Conservation (phyloP, 2,888 invertebrate genomes). For the Clusia tigrina region DNA sequence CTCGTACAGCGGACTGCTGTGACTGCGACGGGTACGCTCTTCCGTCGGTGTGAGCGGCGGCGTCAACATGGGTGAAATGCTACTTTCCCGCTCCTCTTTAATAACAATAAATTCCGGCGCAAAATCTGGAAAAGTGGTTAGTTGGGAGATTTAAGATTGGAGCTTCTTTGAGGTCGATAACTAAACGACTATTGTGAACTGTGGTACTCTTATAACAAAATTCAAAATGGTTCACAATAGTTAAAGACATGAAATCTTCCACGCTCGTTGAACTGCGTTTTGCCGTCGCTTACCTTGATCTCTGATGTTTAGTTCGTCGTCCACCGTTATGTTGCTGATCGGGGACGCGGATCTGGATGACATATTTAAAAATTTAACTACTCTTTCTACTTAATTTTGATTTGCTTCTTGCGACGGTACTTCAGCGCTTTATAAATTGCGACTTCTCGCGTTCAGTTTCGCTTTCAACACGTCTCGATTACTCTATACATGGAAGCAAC, state of each 20-base stretch:
- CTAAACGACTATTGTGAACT: too few relatives aligned
- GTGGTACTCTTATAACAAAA: background rate
- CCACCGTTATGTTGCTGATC: constrained; percentile 65
- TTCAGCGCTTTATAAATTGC: constrained; percentile 8
- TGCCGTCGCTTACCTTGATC: constrained; percentile 61
- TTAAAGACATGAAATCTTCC: background rate
- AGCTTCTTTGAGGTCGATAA: too few relatives aligned
- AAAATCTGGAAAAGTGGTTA: constrained; percentile 65
- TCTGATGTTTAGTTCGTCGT: constrained; percentile 62
- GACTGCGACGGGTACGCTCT: constrained; percentile 48
- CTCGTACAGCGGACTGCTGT: constrained; percentile 44
- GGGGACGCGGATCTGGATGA: constrained; percentile 64
- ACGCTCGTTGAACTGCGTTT: constrained; percentile 10
- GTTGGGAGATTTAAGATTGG: constrained; percentile 2
- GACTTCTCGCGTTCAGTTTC: constrained; percentile 30
- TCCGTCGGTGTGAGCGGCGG: constrained; percentile 79
- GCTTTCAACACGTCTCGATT: too few relatives aligned
- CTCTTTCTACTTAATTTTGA: constrained; percentile 30
- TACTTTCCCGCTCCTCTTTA: constrained; percentile 70
- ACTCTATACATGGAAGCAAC: too few relatives aligned
- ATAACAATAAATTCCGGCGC: constrained; percentile 71
- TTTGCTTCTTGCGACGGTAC: constrained; percentile 26
- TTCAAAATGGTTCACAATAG: background rate
- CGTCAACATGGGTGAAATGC: constrained; percentile 70
- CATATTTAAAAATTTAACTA: constrained; percentile 51